phyloP scores from a whole-genome alignment of 1,140 invertebrate genomes.

The Procambarus virginalis region DNA sequence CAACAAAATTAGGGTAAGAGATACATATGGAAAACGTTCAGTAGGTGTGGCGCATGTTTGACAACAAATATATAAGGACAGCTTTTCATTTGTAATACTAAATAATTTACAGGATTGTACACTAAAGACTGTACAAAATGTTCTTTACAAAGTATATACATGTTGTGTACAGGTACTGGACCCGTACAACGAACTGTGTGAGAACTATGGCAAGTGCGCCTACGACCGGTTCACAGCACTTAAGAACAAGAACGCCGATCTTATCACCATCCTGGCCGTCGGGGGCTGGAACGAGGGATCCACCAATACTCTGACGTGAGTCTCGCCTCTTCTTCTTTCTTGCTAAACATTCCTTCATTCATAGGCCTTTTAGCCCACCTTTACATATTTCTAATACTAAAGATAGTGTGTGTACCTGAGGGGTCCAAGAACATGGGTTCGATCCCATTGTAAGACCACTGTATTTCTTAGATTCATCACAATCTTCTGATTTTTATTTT shows the following conservation, averaged over 20 bases:
- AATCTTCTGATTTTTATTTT: no score
- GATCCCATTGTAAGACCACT: no score
- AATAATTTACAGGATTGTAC: not conserved
- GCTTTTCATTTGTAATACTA: not conserved
- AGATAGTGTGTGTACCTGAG: no score
- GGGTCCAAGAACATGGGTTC: no score
- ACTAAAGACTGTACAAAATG: not conserved
- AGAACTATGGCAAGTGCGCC: slow-evolving; percentile 44
- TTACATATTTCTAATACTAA: no score
- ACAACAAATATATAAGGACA: no score
- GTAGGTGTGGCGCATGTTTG: no score
- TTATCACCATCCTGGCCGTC: slow-evolving; percentile 43
- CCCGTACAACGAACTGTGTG: slow-evolving; percentile 72
- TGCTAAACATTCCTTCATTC: not conserved
- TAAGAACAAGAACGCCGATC: slow-evolving; percentile 39
- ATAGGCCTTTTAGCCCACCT: no score
- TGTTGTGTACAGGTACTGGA: slow-evolving; percentile 76
- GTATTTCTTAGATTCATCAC: no score
- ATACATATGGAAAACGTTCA: not conserved
- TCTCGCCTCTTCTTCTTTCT: not conserved
- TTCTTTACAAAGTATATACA: not conserved
- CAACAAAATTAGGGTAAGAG: slow-evolving; percentile 42
- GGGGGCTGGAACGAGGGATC: slow-evolving; percentile 82
- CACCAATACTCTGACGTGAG: slow-evolving; percentile 76
- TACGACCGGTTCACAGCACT: slow-evolving; percentile 49